These are phyloP conservation scores for Ciconia boyciana DNA, from an alignment of 2,113 vertebrate genomes.

Conservation along the genomic window DNA sequence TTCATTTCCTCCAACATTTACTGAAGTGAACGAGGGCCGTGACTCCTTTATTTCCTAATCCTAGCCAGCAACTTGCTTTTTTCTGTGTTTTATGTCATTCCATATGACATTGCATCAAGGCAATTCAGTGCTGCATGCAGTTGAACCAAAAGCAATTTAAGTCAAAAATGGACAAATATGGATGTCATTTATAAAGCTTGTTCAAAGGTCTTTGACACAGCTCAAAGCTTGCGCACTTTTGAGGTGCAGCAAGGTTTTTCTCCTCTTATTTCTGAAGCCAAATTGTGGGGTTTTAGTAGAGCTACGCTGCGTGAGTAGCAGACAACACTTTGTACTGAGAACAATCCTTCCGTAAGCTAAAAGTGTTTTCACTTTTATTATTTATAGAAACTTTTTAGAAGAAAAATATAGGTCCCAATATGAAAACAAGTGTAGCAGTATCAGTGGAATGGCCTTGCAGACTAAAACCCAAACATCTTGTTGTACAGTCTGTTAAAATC, in stretches of 20 bases:
- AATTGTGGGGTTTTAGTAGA: conserved; percentile 31
- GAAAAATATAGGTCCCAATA: not conserved
- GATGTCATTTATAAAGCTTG: conserved; percentile 72
- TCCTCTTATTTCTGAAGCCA: not conserved
- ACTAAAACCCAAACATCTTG: not conserved
- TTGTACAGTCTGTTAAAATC: conserved; percentile 1
- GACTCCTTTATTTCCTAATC: conserved; percentile 69
- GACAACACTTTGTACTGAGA: not conserved
- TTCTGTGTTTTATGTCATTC: conserved; percentile 68
- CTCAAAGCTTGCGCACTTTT: conserved; percentile 32
- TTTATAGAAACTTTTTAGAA: not conserved
- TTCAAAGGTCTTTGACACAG: conserved; percentile 70
- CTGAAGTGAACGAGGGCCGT: conserved; percentile 54
- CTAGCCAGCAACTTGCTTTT: conserved; percentile 58
- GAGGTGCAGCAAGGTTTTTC: conserved; percentile 8
- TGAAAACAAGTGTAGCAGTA: not conserved
- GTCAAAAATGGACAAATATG: conserved; percentile 76
- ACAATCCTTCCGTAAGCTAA: not conserved
- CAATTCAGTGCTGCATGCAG: conserved; percentile 54
- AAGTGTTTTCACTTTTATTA: not conserved
- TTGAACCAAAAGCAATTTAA: conserved; percentile 78
- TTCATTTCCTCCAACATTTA: conserved; percentile 68
- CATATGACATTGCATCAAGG: conserved; percentile 63
- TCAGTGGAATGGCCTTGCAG: not conserved
- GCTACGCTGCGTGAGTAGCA: not conserved